These are phyloP conservation scores for Meleagris gallopavo DNA, from an alignment of 2,113 vertebrate genomes.

Conservation along the genomic window DNA sequence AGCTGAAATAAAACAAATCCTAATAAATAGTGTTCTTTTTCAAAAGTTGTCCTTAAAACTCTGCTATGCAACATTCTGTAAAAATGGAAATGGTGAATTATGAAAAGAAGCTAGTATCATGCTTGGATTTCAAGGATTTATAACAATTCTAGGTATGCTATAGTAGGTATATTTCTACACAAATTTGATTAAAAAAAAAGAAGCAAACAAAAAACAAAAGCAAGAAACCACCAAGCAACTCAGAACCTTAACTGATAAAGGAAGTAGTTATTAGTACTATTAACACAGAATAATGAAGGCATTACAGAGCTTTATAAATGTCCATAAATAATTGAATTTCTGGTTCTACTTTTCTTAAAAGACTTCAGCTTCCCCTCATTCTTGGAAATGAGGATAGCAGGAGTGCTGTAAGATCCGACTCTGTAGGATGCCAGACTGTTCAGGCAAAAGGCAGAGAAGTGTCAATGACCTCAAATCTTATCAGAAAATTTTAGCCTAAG, in stretches of 20 bases:
- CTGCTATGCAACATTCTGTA: background rate
- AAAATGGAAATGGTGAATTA: background rate
- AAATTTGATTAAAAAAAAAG: background rate
- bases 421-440: background rate
- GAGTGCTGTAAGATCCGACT: background rate
- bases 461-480: background rate
- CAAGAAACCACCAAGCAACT: background rate
- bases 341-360: background rate
- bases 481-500: background rate
- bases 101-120: background rate
- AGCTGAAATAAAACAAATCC: slow-evolving; percentile 25
- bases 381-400: slow-evolving; percentile 2
- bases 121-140: background rate
- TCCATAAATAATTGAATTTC: background rate
- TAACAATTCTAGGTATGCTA: background rate
- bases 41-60: slow-evolving; percentile 14
- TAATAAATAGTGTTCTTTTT: slow-evolving; percentile 6
- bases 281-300: background rate
- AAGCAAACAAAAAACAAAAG: background rate
- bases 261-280: background rate
- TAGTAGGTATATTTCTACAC: background rate
- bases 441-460: background rate
- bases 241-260: background rate
- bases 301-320: background rate
- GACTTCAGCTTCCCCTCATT: background rate